Conservation (phyloP, 2,797 vertebrate species). For the Chloroceryle amazona region DNA sequence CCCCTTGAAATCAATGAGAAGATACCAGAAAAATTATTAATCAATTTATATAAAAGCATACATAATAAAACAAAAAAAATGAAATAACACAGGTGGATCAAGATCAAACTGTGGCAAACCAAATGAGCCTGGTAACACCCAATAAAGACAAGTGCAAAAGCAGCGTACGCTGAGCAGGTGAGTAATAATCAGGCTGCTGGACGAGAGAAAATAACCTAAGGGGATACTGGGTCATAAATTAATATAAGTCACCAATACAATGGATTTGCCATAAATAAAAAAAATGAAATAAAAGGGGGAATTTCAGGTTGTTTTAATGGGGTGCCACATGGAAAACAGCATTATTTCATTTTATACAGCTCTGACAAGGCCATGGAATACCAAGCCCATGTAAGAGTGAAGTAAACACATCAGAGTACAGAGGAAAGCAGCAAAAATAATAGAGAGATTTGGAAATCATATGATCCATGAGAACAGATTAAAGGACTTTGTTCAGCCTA, state of each 20-base stretch:
- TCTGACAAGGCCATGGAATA: neutral
- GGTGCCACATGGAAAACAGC: neutral
- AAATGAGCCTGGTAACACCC: neutral
- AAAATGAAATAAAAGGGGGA: neutral
- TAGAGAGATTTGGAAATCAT: neutral
- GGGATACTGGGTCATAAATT: neutral
- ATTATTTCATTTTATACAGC: neutral
- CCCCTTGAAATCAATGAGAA: neutral
- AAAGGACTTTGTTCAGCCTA: neutral
- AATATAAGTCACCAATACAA: neutral
- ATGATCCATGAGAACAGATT: neutral
- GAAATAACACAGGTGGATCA: accelerated
- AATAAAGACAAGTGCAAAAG: neutral
- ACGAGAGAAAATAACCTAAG: neutral
- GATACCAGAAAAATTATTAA: neutral
- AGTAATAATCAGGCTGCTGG: neutral
- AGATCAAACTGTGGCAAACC: neutral
- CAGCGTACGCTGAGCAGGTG: accelerated
- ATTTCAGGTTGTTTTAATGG: neutral
- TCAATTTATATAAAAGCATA: neutral
- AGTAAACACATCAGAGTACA: neutral
- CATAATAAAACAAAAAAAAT: neutral
- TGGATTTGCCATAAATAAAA: neutral
- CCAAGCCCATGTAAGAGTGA: neutral
- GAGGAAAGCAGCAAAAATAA: neutral